A percentile compares a stretch with the other conserved stretches of the same genome.
phyloP scores from a whole-genome alignment of 2,888 invertebrate species.

The Nymphalis polychloros region DNA sequence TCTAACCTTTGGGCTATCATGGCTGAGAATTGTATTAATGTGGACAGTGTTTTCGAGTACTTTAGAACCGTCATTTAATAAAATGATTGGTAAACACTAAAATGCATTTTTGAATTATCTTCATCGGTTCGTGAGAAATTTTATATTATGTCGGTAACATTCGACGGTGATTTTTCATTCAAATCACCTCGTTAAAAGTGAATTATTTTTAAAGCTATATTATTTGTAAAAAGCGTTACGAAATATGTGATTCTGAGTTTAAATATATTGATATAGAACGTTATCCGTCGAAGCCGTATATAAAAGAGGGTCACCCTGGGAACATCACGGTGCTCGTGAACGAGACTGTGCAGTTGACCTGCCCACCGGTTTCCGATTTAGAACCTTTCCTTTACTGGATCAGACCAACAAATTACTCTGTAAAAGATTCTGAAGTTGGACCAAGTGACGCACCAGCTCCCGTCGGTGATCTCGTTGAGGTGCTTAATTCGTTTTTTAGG shows the following conservation, averaged over 20 bases:
- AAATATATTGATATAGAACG: slow-evolving; percentile 82
- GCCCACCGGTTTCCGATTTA: slow-evolving; percentile 91
- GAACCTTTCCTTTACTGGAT: slow-evolving; percentile 93
- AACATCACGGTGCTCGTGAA: slow-evolving; percentile 90
- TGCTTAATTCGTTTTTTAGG: slow-evolving; percentile 61
- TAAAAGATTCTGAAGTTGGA: slow-evolving; percentile 66
- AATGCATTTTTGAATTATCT: too few species aligned
- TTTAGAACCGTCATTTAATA: too few species aligned
- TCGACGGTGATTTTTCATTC: background rate
- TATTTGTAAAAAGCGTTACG: too few species aligned
- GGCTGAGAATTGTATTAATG: too few species aligned
- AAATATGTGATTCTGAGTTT: background rate
- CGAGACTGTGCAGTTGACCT: slow-evolving; percentile 86
- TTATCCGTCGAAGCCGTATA: slow-evolving; percentile 91
- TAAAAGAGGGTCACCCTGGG: slow-evolving; percentile 89
- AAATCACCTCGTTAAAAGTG: background rate
- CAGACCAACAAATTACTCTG: slow-evolving; percentile 72
- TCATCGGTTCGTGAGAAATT: too few species aligned
- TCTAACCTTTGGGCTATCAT: too few species aligned
- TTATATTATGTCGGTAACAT: too few species aligned
- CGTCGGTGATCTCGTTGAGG: slow-evolving; percentile 64
- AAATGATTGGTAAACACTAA: too few species aligned
- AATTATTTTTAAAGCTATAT: background rate
- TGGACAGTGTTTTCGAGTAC: too few species aligned
- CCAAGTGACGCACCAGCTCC: slow-evolving; percentile 71